Evolutionary conservation across 2,113 vertebrate species (phyloP), one percentile per base, ranked within the genome.

Genomic region (Mus pahari): DNA sequence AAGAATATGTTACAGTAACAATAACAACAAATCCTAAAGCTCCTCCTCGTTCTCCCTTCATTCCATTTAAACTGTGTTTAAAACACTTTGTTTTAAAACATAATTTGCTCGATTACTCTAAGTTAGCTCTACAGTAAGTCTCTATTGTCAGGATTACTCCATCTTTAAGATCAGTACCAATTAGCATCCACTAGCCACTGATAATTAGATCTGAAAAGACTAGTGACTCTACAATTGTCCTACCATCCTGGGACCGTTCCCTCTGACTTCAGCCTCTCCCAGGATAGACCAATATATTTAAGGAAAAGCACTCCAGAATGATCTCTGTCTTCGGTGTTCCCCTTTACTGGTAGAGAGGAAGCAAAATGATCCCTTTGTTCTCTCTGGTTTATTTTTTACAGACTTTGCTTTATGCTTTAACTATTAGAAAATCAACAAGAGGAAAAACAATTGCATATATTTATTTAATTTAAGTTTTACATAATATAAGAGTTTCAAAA

Each of bases 251-350:
- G 5, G 24, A 50, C 45, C 81, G 36, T 74, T 60, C 62, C 66
- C 20, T 79, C 6, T 1, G 11, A 1, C 45, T 8, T 7, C 28
- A 53, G 28, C 3, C 5, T 90, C 55, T 70, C 22, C 74, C 11
- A 45, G 33, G 39, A 2, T 14, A 66, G 13, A 4, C 48, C 70
- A 78, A 17, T 12, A 19, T 16, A 53, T 60, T 33, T 1, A 24
- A 83, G 22, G 39, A 71, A 81, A 89, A 70, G 16, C 12, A 55
- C 45, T 31, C 53, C 26, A 55, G 13, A 45, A 55, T 9, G 26
- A 9, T 74, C 0, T 0, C 22, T 28, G 12, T 68, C 22, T 55
- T 11, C 0, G 22, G 2, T 36, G 68, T 10, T 31, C 83, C 0
- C 1, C 7, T 53, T 79, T 84, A 26, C 9, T 45, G 39, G 11